A percentile compares a stretch with the other conserved stretches of the same genome.
phyloP scores from a whole-genome alignment of 2,113 vertebrate species.

The Anoplopoma fimbria region DNA sequence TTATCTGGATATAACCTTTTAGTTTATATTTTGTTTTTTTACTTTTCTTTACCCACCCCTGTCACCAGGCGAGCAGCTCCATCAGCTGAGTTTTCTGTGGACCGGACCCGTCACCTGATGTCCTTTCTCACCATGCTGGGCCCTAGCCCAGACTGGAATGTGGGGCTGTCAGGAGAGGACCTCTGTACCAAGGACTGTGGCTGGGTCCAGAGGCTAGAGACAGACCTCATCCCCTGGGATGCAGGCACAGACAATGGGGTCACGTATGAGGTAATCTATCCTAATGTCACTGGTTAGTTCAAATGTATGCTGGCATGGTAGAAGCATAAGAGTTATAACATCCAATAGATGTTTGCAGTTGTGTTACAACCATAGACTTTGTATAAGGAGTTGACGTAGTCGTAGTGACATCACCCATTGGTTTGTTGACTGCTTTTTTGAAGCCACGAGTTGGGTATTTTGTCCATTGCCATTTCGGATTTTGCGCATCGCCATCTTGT shows the following conservation, averaged over 20 bases:
- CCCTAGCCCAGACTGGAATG: constrained; percentile 98
- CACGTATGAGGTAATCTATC: constrained; percentile 90
- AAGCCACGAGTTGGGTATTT: neutral
- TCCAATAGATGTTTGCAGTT: neutral
- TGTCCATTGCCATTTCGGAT: no score
- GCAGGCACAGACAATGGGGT: constrained; percentile 94
- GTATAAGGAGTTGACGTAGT: no score
- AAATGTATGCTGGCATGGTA: neutral
- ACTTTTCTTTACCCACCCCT: neutral
- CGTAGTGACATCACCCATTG: no score
- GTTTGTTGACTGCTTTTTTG: no score
- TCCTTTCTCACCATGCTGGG: constrained; percentile 98
- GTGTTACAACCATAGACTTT: no score
- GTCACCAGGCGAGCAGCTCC: constrained; percentile 90
- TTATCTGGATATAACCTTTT: neutral
- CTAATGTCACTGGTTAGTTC: neutral
- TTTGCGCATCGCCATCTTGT: no score
- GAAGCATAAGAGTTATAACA: neutral
- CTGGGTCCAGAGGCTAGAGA: constrained; percentile 93
- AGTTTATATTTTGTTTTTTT: neutral
- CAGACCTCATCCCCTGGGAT: constrained; percentile 97
- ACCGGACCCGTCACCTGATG: constrained; percentile 92
- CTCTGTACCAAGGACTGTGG: constrained; percentile 97
- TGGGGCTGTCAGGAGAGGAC: constrained; percentile 93
- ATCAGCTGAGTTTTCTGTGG: constrained; percentile 97